These are phyloP conservation scores for Orthosia gracilis DNA, from an alignment of 2,888 invertebrate species.

Conservation along the genomic window DNA sequence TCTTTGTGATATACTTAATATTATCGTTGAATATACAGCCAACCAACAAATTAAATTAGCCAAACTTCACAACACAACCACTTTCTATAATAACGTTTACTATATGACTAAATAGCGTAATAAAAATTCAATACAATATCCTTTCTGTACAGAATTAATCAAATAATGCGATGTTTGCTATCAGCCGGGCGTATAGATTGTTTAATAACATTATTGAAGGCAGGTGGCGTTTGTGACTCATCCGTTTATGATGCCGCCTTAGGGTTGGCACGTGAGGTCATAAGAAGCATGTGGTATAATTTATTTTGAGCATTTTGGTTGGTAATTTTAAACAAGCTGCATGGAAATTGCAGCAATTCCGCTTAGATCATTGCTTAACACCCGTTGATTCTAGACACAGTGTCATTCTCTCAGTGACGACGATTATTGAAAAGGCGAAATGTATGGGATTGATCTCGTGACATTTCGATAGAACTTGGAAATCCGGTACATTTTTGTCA, in stretches of 20 bases:
- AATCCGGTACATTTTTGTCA: no score
- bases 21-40: background rate
- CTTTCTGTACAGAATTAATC: conserved; percentile 66
- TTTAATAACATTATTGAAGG: conserved; percentile 73
- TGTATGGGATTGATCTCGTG: no score
- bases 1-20: background rate
- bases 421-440: no score
- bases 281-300: no score
- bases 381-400: no score
- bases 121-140: conserved; percentile 64
- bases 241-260: conserved; percentile 66
- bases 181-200: conserved; percentile 59
- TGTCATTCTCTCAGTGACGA: no score
- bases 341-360: no score
- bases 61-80: conserved; percentile 13
- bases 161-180: conserved; percentile 68
- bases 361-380: no score
- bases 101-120: conserved; percentile 44
- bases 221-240: conserved; percentile 76
- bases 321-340: background rate
- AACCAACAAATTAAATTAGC: conserved; percentile 21
- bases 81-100: conserved; percentile 40
- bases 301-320: background rate
- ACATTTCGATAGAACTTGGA: no score
- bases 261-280: conserved; percentile 53